Base-by-base conservation (phyloP, 2,888 invertebrate genomes). In the Phragmatobia fuliginosa region DNA sequence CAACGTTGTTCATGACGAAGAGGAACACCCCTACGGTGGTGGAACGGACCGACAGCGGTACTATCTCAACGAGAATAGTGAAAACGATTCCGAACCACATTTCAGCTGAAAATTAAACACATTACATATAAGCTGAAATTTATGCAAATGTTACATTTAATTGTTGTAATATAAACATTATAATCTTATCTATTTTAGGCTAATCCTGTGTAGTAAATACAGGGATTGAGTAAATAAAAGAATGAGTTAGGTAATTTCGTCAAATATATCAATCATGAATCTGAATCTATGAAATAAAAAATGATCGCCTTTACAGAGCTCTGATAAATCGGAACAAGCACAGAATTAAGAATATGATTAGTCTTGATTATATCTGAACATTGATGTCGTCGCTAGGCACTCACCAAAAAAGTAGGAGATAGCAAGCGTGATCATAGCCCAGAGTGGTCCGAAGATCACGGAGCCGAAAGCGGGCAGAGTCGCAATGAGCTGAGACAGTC, bases 71-170 rank as follows among this genome's bases (percentile, higher is more conserved):
- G 4, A 98, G 95, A 85, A 98, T 97, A 5, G 98, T 98, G 90
- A 98, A 98, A 6, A 98, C 97, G 76, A 98, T 98, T 64, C 98
- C 98, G 91, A 98, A 98, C 98, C 98, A 98, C 98, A 98, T 98
- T 94, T 98, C 98, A 83, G 98, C 98, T 97, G 94, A 16, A 94
- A 94, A 69, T 36, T 59, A 62, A 74, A 52, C 66, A 52, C 66
- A 56, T 60, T 25, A 67, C 59, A 52, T 0, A n/a, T 25, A 38
- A 62, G 28, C 0, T 62, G 38, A 10, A 4, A 61, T 61, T n/a
- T 36, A 25, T n/a, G n/a, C 21, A n/a, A n/a, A n/a, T n/a, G n/a
- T n/a, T n/a, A n/a, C n/a, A n/a, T n/a, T n/a, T n/a, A n/a, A n/a
- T n/a, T n/a, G n/a, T n/a, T n/a, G n/a, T n/a, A n/a, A n/a, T n/a